These are phyloP conservation scores for Progne subis DNA, from an alignment of 2,113 vertebrate genomes.

Conservation along the genomic window DNA sequence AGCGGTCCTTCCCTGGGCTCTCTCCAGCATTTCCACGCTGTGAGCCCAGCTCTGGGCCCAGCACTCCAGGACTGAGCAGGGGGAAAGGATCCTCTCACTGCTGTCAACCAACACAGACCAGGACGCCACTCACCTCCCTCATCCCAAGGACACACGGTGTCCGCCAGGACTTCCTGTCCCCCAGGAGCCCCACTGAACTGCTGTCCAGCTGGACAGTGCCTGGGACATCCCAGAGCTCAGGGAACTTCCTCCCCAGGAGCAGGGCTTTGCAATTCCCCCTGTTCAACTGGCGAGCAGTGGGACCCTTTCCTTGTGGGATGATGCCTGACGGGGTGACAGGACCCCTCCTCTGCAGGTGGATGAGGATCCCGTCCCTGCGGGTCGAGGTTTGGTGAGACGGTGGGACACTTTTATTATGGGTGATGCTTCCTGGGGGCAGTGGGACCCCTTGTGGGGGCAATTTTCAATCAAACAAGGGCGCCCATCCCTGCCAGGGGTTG, in stretches of 20 bases:
- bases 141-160: not conserved
- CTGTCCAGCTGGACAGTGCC: not conserved
- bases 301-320: not conserved
- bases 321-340: not conserved
- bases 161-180: not conserved
- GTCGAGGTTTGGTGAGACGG: fast-evolving
- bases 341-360: not conserved
- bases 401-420: not conserved
- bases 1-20: not conserved
- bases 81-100: not conserved
- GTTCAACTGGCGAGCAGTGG: not conserved
- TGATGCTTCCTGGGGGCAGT: not conserved
- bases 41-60: not conserved
- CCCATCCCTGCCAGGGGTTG: not conserved
- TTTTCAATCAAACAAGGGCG: not conserved
- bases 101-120: fast-evolving
- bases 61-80: not conserved
- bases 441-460: not conserved
- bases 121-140: not conserved
- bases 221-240: not conserved
- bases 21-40: not conserved
- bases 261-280: not conserved
- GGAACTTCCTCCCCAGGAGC: not conserved
- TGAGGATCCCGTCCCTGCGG: not conserved
- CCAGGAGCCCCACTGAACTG: not conserved